Conservation (phyloP, 2,888 invertebrate genomes). For the Crepidodera aurea region DNA sequence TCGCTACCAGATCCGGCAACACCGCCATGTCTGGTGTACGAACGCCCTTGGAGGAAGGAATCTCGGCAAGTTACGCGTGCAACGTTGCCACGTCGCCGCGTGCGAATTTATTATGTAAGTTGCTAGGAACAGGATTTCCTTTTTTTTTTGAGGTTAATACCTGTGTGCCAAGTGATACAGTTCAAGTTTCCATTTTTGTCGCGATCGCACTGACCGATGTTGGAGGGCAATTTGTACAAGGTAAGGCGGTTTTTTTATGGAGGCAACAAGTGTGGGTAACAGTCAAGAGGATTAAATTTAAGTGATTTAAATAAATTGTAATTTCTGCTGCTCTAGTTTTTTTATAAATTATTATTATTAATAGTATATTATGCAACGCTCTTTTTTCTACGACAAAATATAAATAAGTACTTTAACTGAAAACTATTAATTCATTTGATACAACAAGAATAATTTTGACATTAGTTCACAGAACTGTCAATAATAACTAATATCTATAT, state of each 20-base stretch:
- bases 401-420: too few species aligned
- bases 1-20: conserved; percentile 18
- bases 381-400: too few species aligned
- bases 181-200: conserved; percentile 23
- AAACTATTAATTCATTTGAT: too few species aligned
- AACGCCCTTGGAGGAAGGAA: conserved; percentile 48
- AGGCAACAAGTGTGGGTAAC: too few species aligned
- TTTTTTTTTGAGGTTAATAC: conserved; percentile 20
- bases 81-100: conserved; percentile 22
- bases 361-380: too few species aligned
- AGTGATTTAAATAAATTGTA: too few species aligned
- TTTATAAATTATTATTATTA: too few species aligned
- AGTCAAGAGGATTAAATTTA: too few species aligned
- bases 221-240: conserved; percentile 17
- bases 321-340: too few species aligned
- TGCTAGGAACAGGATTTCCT: conserved; percentile 17
- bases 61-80: conserved; percentile 39
- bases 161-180: conserved; percentile 16
- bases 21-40: conserved; percentile 35
- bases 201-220: not conserved
- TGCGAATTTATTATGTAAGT: conserved; percentile 27
- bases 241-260: conserved; percentile 13
- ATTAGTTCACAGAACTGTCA: too few species aligned
- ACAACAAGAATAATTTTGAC: too few species aligned
- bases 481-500: too few species aligned